phyloP scores from a whole-genome alignment of 2,888 invertebrate genomes.

The Periphyllus acericola region DNA sequence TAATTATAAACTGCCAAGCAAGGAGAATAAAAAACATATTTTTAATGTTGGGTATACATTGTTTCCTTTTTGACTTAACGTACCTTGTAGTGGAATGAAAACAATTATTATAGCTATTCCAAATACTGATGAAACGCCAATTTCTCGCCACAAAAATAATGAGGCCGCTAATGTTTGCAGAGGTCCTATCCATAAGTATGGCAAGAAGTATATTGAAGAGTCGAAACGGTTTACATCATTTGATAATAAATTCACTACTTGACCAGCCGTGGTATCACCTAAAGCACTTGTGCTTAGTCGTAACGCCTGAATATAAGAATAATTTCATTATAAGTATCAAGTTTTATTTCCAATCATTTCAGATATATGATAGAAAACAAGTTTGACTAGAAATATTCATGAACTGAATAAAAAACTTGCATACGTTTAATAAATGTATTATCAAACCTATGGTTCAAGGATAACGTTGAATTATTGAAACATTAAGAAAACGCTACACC shows the following conservation, averaged over 20 bases:
- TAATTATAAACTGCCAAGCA: no score
- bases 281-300: not conserved
- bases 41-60: not conserved
- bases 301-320: not conserved
- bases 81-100: slow-evolving; percentile 38
- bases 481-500: no score
- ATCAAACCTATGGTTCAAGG: no score
- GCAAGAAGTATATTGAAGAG: not conserved
- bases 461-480: no score
- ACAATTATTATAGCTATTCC: not conserved
- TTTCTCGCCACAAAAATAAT: slow-evolving; percentile 37
- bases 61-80: not conserved
- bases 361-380: not conserved
- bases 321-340: no score
- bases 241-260: slow-evolving; percentile 6
- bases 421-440: no score
- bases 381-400: not conserved
- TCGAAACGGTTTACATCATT: slow-evolving; percentile 33
- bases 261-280: not conserved
- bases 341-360: not conserved
- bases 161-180: not conserved
- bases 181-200: slow-evolving; percentile 18
- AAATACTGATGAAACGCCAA: slow-evolving; percentile 21
- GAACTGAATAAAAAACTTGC: no score
- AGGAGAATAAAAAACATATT: not conserved